Percentiles rank a stretch among this genome's conserved stretches.
phyloP scores from a whole-genome alignment of 2,888 invertebrate genomes.

The Hemithea aestivaria region DNA sequence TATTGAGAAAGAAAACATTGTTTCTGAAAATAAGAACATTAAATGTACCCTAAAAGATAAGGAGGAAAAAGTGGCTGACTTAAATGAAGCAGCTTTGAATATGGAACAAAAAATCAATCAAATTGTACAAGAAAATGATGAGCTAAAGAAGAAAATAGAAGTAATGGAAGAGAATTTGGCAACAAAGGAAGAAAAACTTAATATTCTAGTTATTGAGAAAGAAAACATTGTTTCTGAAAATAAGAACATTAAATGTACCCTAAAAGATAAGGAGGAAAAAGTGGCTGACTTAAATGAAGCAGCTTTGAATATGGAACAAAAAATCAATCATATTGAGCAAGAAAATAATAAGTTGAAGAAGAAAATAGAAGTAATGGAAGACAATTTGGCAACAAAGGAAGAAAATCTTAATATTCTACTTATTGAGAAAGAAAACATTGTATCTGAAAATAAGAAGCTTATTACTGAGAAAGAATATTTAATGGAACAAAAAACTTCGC shows the following conservation, averaged over 20 bases:
- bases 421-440: constrained; percentile 9
- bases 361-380: constrained; percentile 17
- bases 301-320: constrained; percentile 9
- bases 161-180: constrained; percentile 21
- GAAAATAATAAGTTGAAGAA: constrained; percentile 13
- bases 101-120: constrained; percentile 11
- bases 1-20: constrained; percentile 12
- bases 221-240: constrained; percentile 22
- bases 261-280: constrained; percentile 33
- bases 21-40: constrained; percentile 20
- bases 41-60: constrained; percentile 32
- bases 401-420: too few relatives aligned
- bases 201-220: constrained; percentile 1
- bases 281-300: constrained; percentile 27
- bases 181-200: constrained; percentile 12
- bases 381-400: constrained; percentile 18
- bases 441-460: too few relatives aligned
- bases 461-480: constrained; percentile 13
- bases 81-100: constrained; percentile 17
- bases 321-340: constrained; percentile 9
- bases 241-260: constrained; percentile 12
- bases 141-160: constrained; percentile 15
- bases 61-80: constrained; percentile 30
- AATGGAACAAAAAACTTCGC: constrained; percentile 4
- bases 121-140: constrained; percentile 10